phyloP scores from a whole-genome alignment of 2,888 invertebrate species.

The Pecten maximus region DNA sequence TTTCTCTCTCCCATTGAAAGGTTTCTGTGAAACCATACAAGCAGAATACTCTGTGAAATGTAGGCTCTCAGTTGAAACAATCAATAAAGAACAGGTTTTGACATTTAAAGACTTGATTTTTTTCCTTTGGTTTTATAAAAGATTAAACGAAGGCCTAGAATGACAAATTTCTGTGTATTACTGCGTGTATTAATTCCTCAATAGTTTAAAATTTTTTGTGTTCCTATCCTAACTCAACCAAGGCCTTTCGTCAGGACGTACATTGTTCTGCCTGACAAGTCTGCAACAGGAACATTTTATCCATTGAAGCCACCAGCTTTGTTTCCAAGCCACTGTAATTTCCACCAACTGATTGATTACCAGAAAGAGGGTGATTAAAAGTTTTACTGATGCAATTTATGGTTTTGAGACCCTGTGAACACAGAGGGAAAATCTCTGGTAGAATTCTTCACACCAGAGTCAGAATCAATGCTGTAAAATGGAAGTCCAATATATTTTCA shows the following conservation, averaged over 20 bases:
- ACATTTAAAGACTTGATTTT: neutral
- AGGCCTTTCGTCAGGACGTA: no score
- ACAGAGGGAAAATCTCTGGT: neutral
- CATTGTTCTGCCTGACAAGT: neutral
- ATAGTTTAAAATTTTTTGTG: no score
- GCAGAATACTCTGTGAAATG: neutral
- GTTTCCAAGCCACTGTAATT: neutral
- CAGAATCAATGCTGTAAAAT: neutral
- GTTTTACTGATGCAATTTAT: neutral
- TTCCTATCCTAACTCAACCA: no score
- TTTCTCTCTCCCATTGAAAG: neutral
- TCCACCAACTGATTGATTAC: neutral
- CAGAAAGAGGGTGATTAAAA: neutral
- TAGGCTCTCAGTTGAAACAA: neutral
- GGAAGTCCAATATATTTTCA: neutral
- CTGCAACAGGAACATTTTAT: neutral
- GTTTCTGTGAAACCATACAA: neutral
- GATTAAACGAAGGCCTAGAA: neutral
- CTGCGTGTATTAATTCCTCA: no score
- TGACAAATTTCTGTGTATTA: neutral
- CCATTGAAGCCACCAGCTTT: neutral
- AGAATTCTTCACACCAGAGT: neutral
- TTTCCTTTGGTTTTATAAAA: neutral
- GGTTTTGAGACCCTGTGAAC: slow-evolving; percentile 14
- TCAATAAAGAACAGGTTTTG: neutral